A percentile compares a stretch with the other conserved stretches of the same genome.
These are phyloP conservation scores for Taxidea taxus DNA, from an alignment of 2,113 vertebrate species.

Conservation along the genomic window DNA sequence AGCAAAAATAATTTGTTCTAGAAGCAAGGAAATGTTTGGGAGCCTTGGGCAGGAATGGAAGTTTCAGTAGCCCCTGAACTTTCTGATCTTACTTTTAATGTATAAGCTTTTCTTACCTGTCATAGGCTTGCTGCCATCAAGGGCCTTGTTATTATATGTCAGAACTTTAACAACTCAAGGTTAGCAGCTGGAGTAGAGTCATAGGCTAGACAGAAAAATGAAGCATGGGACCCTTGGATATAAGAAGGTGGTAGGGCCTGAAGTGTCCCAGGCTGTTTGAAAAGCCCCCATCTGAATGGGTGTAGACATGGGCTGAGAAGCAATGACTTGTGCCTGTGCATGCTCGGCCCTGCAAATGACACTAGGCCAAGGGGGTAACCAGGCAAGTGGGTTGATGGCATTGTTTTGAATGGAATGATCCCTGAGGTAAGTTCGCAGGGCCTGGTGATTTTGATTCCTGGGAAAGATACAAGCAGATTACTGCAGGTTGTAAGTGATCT, in stretches of 20 bases:
- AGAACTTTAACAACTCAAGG: not conserved
- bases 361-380: not conserved
- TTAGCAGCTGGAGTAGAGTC: not conserved
- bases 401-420: not conserved
- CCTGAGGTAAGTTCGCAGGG: not conserved
- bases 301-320: not conserved
- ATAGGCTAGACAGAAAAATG: not conserved
- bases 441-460: not conserved
- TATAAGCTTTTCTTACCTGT: constrained; percentile 25
- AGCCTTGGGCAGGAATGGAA: not conserved
- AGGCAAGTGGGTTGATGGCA: not conserved
- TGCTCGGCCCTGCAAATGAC: no score
- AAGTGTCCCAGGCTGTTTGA: not conserved
- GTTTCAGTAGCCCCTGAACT: not conserved
- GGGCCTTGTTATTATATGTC: constrained; percentile 2
- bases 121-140: not conserved
- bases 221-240: not conserved
- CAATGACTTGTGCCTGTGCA: not conserved
- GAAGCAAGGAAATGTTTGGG: constrained; percentile 13
- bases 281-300: not conserved
- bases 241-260: not conserved
- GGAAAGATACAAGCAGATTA: not conserved
- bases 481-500: not conserved
- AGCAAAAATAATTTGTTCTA: constrained; percentile 37
- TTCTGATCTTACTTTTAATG: constrained; percentile 24